phyloP scores from a whole-genome alignment of 2,797 vertebrate species.

The Amblyopsis hoosieri region DNA sequence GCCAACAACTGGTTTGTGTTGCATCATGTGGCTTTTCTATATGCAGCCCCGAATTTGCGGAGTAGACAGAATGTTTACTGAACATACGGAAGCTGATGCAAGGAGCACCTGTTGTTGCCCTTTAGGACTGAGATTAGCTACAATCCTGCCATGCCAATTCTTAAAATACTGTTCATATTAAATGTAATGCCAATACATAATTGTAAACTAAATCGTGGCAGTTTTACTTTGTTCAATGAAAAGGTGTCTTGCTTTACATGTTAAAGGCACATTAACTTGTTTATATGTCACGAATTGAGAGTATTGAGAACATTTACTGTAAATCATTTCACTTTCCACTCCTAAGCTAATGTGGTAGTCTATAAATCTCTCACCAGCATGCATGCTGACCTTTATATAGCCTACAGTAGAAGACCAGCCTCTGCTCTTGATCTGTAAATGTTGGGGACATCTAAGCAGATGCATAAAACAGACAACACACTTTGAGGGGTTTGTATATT shows the following conservation, averaged over 20 bases:
- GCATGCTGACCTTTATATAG: no score
- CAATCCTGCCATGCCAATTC: neutral
- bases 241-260: no score
- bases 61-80: constrained; percentile 54
- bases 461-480: constrained; percentile 9
- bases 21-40: constrained; percentile 57
- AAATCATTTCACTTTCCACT: no score
- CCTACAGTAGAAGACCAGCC: no score
- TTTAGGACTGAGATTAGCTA: constrained; percentile 23
- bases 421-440: no score
- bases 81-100: constrained; percentile 62
- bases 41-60: constrained; percentile 52
- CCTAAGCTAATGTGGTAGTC: no score
- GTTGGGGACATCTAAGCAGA: neutral
- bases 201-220: neutral
- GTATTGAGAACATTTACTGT: neutral
- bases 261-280: no score
- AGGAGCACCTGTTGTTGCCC: constrained; percentile 59
- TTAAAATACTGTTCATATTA: neutral
- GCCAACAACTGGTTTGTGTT: constrained; percentile 54
- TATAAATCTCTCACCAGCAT: no score
- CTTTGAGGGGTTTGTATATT: constrained; percentile 47
- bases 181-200: neutral
- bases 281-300: neutral
- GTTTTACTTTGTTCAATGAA: no score